Evolutionary conservation across 2,113 vertebrate species (phyloP).

Genomic region (Lasiurus borealis): DNA sequence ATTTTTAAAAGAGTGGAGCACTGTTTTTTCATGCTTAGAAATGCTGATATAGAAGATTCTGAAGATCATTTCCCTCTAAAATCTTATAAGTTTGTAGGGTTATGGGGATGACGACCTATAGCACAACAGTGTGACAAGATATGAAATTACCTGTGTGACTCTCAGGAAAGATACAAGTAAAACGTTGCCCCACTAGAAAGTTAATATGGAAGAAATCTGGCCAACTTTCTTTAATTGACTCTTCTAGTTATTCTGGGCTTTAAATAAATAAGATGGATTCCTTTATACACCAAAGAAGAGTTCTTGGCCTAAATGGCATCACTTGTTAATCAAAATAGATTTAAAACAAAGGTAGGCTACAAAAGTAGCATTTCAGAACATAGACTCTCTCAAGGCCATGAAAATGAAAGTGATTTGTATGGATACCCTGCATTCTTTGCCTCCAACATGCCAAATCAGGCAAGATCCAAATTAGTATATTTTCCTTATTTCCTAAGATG

Average conservation of each 20-base stretch:
- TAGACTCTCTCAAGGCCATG: neutral
- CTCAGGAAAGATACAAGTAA: constrained; percentile 11
- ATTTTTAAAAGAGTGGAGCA: too few relatives aligned
- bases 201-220: neutral
- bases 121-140: neutral
- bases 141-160: neutral
- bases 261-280: neutral
- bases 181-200: neutral
- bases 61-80: constrained; percentile 30
- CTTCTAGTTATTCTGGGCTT: neutral
- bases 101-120: neutral
- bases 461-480: neutral
- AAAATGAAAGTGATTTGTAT: neutral
- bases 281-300: neutral
- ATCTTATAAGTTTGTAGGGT: neutral
- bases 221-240: neutral
- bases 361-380: neutral
- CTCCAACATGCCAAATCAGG: neutral
- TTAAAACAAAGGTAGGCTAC: neutral
- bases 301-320: neutral
- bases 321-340: neutral
- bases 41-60: constrained; percentile 40
- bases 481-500: neutral
- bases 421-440: neutral
- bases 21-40: neutral